Conservation (phyloP, 2,113 vertebrate species). For the Clarias batrachus region DNA sequence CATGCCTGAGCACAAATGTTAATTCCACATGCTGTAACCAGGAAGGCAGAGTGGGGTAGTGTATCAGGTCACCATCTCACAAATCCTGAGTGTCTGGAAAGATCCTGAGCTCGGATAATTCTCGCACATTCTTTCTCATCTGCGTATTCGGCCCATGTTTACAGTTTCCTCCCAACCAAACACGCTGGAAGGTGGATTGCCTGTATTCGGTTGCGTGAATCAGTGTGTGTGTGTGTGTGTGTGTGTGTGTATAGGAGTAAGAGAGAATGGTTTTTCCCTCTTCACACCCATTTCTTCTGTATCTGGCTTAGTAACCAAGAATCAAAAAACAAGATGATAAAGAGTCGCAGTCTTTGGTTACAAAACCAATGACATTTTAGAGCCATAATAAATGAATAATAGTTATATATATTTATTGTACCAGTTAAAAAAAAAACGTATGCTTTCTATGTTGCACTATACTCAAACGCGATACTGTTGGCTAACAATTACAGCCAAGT, state of each 20-base stretch:
- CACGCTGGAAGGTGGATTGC: background rate
- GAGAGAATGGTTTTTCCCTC: too few species aligned
- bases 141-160: background rate
- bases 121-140: background rate
- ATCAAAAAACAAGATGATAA: too few species aligned
- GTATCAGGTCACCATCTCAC: background rate
- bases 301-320: too few species aligned
- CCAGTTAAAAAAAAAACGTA: background rate
- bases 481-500: too few species aligned
- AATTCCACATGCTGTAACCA: background rate
- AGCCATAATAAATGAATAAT: too few species aligned
- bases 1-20: background rate
- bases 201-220: background rate
- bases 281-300: background rate
- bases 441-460: background rate
- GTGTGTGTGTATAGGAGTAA: background rate
- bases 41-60: background rate
- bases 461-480: background rate
- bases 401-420: too few species aligned
- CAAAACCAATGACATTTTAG: too few species aligned
- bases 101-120: background rate
- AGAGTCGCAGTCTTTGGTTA: too few species aligned
- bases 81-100: background rate
- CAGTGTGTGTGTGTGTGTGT: background rate
- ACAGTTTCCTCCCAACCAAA: background rate